Evolutionary conservation across 1,140 invertebrate species (phyloP).

Genomic region (Tetramorium parvispinum): DNA sequence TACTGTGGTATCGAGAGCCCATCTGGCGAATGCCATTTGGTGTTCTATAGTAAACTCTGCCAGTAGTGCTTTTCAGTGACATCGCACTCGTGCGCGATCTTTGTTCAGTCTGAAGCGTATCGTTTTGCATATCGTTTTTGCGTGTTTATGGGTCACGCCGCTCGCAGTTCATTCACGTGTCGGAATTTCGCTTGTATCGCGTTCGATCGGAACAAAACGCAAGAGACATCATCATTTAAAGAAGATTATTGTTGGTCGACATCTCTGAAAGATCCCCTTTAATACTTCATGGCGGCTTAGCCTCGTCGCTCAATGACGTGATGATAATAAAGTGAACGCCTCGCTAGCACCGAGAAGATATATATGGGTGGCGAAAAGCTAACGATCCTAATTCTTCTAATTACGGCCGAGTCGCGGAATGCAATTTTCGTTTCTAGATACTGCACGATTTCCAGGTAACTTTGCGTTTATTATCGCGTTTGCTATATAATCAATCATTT

Average conservation of each 20-base stretch:
- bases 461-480: background rate
- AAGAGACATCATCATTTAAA: background rate
- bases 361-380: background rate
- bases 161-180: constrained; percentile 37
- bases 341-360: constrained; percentile 9
- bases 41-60: background rate
- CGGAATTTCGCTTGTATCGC: background rate
- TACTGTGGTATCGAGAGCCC: background rate
- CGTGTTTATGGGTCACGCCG: constrained; percentile 21
- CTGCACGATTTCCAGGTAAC: background rate
- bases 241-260: background rate
- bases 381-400: constrained; percentile 33
- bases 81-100: background rate
- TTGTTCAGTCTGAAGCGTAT: background rate
- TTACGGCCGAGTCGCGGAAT: background rate
- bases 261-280: constrained; percentile 59
- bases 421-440: background rate
- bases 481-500: background rate
- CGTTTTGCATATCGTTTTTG: background rate
- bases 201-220: constrained; percentile 31
- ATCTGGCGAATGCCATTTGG: constrained; percentile 19
- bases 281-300: constrained; percentile 15
- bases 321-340: constrained; percentile 56
- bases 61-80: background rate
- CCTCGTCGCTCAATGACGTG: background rate